These are phyloP conservation scores for Cepaea hortensis DNA, from an alignment of 2,888 invertebrate genomes.

Conservation along the genomic window DNA sequence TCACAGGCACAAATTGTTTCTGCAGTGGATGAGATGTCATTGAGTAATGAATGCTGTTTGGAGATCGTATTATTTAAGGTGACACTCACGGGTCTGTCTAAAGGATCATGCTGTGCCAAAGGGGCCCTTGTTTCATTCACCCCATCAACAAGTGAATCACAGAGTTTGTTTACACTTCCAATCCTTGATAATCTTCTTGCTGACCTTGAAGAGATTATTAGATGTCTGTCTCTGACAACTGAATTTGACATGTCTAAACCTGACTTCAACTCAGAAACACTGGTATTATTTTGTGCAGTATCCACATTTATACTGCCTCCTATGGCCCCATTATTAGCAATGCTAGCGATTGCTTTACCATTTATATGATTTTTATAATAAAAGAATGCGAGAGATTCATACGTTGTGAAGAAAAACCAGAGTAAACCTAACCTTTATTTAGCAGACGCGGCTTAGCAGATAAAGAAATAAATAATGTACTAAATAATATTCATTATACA, in stretches of 20 bases:
- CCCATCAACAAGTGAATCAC: slow-evolving; percentile 63
- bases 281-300: background rate
- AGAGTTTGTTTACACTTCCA: slow-evolving; percentile 62
- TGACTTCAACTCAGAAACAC: background rate
- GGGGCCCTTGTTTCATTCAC: slow-evolving; percentile 61
- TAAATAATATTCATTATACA: too few species aligned
- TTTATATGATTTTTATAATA: too few species aligned
- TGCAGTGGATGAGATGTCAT: slow-evolving; percentile 49
- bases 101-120: slow-evolving; percentile 51
- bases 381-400: too few species aligned
- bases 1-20: slow-evolving; percentile 53
- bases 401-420: too few species aligned
- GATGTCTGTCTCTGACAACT: slow-evolving; percentile 55
- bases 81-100: slow-evolving; percentile 34
- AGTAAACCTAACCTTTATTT: too few species aligned
- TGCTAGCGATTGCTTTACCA: background rate
- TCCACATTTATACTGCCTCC: background rate
- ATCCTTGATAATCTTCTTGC: slow-evolving; percentile 64
- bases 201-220: slow-evolving; percentile 66
- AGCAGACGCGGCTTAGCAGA: too few species aligned
- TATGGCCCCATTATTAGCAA: background rate
- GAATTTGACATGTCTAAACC: slow-evolving; percentile 15
- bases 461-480: too few species aligned
- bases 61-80: background rate
- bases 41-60: slow-evolving; percentile 46